Base-by-base conservation (phyloP, 1,140 invertebrate genomes). In the Cotesia vestalis region DNA sequence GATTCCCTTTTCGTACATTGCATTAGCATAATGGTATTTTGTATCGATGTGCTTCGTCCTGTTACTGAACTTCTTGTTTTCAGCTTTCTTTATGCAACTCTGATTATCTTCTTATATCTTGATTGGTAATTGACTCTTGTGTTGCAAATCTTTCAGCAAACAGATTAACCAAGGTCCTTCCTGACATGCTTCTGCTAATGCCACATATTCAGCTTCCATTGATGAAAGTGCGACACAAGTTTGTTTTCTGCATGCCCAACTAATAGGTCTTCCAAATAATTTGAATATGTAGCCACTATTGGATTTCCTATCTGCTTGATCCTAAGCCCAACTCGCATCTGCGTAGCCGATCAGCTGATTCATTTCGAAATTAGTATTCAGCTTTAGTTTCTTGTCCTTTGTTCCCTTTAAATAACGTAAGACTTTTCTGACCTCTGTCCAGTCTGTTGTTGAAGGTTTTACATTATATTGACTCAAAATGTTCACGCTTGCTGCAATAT, bases 401-500 rank as follows among this genome's bases (percentile, higher is more conserved):
- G 59, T 60, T 34, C 59, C 14, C 27, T 60, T 60, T 20, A 35
- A 34, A 34, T 60, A 60, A 34, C 27, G 14, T 34, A 60, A 34
- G 27, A 60, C 27, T 60, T 4, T 60, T 34, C 27, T 60, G 9
- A 60, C 59, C 27, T 60, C 59, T 60, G 1, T 62, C 68, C 59
- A 70, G 12, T 70, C 61, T 6, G 9, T 11, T 6, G 17, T 34
- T 35, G n/a, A 46, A 52, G 11, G 8, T 46, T 51, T 6, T 27
- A 2, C 20, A n/a, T 61, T 62, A 11, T 34, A 60, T 17, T 70
- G 68, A 9, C 68, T 70, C 1, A 70, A 27, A 3, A 63, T 63
- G 3, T 27, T 34, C 14, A 63, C 14, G 36, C 35, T 38, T 9
- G 36, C 79, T 8, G 74, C 14, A 11, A 85, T 83, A 63, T 86